Evolutionary conservation across 2,113 vertebrate species (phyloP), one percentile per base, ranked within the genome.

Genomic region (Ivindomyrus marchei): DNA sequence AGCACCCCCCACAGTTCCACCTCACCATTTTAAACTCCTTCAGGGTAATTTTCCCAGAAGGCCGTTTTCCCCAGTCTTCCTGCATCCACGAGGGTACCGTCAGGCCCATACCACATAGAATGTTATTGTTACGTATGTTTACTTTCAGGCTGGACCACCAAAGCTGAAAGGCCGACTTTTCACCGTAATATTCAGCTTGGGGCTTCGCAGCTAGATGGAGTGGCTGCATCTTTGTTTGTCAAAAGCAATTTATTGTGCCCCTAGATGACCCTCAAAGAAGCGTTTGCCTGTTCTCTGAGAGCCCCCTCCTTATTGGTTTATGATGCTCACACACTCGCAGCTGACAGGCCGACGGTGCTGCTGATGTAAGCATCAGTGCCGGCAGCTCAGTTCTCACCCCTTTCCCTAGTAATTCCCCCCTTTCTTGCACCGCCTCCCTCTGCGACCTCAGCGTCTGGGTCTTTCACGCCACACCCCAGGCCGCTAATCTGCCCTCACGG

Each of bases 1-100:
- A 89, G 93, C 74, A 91, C 70, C 92, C 89, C 92, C 93, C 92
- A 92, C 49, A 91, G 56, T 50, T 42, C 31, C 49, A 19, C 90
- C 92, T 93, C 1, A 70, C 19, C 19, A 74, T 89, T 90, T 90
- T 90, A 56, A 17, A 5, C 52, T 49, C 31, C 8, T n/a, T 46
- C 47, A 90, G 13, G 46, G 49, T 58, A 7, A n/a, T 90, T 56
- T 45, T 87, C 46, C 66, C 85, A 47, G 21, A 53, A 56, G 21
- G 46, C n/a, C 19, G 8, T 24, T n/a, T 36, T 47, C 27, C 36
- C 46, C 70, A 89, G 39, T 3, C 31, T 80, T 53, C 70, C 83
- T 17, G 13, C 31, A 47, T 27, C 49, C 19, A 9, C 19, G 31
- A 52, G 56, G n/a, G 39, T 89, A 74, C 80, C 66, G 17, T 39